phyloP scores from a whole-genome alignment of 2,113 vertebrate genomes.

The Columba janthina region DNA sequence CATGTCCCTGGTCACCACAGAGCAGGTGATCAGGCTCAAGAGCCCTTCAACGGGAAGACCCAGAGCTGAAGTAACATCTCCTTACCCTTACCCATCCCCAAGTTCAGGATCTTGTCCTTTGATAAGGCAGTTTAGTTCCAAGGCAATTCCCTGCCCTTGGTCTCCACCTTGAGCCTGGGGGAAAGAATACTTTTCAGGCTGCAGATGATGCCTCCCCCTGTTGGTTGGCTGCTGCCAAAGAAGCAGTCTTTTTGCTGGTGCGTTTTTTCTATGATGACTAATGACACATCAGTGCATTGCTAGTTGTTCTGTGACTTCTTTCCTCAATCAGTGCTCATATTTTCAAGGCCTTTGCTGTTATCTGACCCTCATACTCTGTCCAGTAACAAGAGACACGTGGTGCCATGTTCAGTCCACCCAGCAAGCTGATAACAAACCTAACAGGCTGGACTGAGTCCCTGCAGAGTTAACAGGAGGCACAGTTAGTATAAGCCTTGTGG shows the following conservation, averaged over 20 bases:
- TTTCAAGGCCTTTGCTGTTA: background rate
- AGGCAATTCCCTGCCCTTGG: background rate
- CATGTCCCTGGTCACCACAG: rapidly evolving
- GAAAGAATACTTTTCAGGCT: background rate
- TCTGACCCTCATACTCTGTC: background rate
- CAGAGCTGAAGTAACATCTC: background rate
- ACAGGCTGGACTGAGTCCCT: background rate
- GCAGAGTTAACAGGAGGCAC: background rate
- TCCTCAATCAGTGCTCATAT: background rate
- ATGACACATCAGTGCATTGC: background rate
- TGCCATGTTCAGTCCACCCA: background rate
- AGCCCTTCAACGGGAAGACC: background rate
- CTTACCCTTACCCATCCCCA: background rate
- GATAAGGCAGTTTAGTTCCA: background rate
- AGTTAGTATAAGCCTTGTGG: background rate
- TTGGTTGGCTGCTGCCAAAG: background rate
- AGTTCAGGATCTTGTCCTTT: background rate
- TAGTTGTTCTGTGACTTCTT: background rate
- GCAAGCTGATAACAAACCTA: background rate
- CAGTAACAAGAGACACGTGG: background rate
- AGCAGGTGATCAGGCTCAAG: background rate
- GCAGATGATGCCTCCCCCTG: background rate
- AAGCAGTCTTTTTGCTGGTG: background rate
- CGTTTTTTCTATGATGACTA: background rate
- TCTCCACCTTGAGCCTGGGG: background rate